Evolutionary conservation across 2,888 invertebrate genomes (phyloP).

Genomic region (Nesidiocoris tenuis): DNA sequence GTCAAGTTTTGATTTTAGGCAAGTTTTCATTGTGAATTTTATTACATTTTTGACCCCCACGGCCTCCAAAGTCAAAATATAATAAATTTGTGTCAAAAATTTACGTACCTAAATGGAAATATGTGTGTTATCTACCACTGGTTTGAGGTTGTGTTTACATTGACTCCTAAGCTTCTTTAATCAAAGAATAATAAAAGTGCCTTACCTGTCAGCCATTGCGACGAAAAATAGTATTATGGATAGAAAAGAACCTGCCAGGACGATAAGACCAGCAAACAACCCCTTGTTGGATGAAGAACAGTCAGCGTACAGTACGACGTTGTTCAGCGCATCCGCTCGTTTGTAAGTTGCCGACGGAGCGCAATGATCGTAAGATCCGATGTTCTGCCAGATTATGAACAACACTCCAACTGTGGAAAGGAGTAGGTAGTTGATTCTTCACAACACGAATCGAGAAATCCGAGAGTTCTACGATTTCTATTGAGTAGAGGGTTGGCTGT

Average conservation of each 20-base stretch:
- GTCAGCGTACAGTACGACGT: constrained; percentile 67
- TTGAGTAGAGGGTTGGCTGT: too few species aligned
- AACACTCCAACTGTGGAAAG: constrained; percentile 65
- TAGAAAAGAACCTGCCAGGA: constrained; percentile 61
- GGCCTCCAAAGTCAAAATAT: too few species aligned
- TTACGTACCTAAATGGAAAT: too few species aligned
- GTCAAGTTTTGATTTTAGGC: neutral
- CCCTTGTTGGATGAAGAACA: constrained; percentile 76
- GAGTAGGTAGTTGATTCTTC: neutral
- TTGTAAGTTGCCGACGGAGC: constrained; percentile 43
- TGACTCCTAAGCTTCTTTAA: too few species aligned
- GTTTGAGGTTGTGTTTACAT: too few species aligned
- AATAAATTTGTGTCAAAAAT: too few species aligned
- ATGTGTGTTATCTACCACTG: too few species aligned
- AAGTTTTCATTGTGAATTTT: too few species aligned
- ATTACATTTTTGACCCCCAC: too few species aligned
- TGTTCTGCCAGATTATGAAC: constrained; percentile 73
- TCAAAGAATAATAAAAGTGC: too few species aligned
- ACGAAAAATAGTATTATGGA: constrained; percentile 65
- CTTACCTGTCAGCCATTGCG: constrained; percentile 59
- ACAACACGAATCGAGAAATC: too few species aligned
- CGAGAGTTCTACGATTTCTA: neutral
- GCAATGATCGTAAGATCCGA: constrained; percentile 61
- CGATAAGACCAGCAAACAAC: constrained; percentile 67
- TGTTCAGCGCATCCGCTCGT: constrained; percentile 53